A percentile compares a stretch with the other conserved stretches of the same genome.
Evolutionary conservation across 2,797 vertebrate species (phyloP).

Genomic region (Martes flavigula): DNA sequence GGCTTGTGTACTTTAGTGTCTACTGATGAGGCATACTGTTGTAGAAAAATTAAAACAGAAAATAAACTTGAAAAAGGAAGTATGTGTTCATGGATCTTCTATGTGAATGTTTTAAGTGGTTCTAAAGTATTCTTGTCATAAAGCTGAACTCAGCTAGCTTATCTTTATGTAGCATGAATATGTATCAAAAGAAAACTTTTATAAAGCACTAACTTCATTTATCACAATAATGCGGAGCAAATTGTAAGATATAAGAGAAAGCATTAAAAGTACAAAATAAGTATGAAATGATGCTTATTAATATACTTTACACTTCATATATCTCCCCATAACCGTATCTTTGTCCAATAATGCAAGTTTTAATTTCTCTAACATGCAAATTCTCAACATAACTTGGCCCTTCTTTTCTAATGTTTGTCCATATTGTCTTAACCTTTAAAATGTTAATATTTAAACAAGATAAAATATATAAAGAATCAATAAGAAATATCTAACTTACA

Average conservation of each 20-base stretch:
- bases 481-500: background rate
- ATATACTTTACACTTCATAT: background rate
- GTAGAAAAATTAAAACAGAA: background rate
- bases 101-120: background rate
- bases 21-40: background rate
- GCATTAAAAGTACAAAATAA: background rate
- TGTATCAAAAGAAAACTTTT: slow-evolving; percentile 36
- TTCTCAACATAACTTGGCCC: background rate
- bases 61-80: slow-evolving; percentile 28
- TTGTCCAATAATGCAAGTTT: background rate
- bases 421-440: background rate
- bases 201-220: slow-evolving; percentile 8
- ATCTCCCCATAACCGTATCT: background rate
- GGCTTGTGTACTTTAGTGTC: background rate
- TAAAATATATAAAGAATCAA: background rate
- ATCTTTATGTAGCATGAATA: background rate
- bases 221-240: background rate
- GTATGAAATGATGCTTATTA: background rate
- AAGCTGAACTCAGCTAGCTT: background rate
- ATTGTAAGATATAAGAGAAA: background rate
- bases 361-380: slow-evolving; percentile 20
- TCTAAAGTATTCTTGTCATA: background rate
- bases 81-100: background rate
- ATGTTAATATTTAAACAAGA: background rate
- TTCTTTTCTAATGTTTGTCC: background rate